Percentiles rank a stretch among this genome's conserved stretches.
phyloP scores from a whole-genome alignment of 2,113 vertebrate species.

The Oryzias woworae region DNA sequence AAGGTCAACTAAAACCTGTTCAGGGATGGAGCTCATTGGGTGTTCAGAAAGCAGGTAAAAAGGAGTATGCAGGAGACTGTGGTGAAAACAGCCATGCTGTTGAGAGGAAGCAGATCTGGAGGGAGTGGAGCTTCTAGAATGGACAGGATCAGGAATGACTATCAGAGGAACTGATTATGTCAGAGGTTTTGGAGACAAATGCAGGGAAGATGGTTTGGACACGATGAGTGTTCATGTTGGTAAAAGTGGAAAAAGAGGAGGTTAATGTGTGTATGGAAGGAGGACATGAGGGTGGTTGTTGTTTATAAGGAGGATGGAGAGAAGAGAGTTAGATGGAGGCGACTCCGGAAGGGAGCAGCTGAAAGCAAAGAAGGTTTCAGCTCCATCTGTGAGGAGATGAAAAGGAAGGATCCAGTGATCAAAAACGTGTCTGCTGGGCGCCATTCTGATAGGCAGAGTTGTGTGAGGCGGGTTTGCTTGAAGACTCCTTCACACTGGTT shows the following conservation, averaged over 20 bases:
- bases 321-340: neutral
- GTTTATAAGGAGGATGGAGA: slow-evolving; percentile 70
- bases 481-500: slow-evolving; percentile 71
- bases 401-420: slow-evolving; percentile 32
- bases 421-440: slow-evolving; percentile 29
- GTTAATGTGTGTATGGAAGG: slow-evolving; percentile 23
- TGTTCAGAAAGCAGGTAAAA: too few species aligned
- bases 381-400: slow-evolving; percentile 32
- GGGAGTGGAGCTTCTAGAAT: too few species aligned
- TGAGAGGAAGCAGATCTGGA: too few species aligned
- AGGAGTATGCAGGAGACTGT: too few species aligned
- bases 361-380: slow-evolving; percentile 10
- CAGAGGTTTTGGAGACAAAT: too few species aligned
- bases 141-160: too few species aligned
- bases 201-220: too few species aligned
- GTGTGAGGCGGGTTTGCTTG: slow-evolving; percentile 76
- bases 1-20: slow-evolving; percentile 55
- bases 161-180: too few species aligned
- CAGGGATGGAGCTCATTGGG: slow-evolving; percentile 47
- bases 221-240: too few species aligned
- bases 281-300: slow-evolving; percentile 64
- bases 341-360: slow-evolving; percentile 1
- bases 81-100: too few species aligned
- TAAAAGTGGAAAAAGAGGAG: too few species aligned
- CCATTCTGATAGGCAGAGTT: slow-evolving; percentile 36